Base-by-base conservation (phyloP, 2,113 vertebrate genomes). In the Dasyurus viverrinus region DNA sequence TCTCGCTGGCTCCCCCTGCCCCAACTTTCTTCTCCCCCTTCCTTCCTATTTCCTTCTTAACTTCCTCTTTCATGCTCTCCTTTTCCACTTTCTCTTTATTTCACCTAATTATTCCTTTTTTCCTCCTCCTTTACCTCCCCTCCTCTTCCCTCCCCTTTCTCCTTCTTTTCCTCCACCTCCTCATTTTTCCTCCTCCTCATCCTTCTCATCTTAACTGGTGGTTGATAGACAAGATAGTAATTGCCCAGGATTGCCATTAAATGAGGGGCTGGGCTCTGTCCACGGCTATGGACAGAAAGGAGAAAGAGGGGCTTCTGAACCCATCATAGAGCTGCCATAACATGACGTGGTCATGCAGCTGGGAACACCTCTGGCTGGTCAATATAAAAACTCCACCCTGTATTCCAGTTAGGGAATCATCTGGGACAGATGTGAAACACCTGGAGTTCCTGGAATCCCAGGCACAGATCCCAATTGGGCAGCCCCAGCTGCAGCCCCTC, bases 371-470 rank as follows among this genome's bases (percentile, higher is more conserved):
- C 46, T 52, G 25, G 89, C 47, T 48, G 8, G 27, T 50, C 89
- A 50, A 10, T 47, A 25, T 11, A 52, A 90, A 90, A 90, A 25
- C 89, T 90, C 47, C 11, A 16, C 48, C 24, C 89, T 42, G n/a
- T 22, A 84, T 19, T 84, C 30, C 30, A n/a, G n/a, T 90, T 52
- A 52, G 89, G 89, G 89, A 26, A 48, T 90, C 50, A 26, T 47
- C 89, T 90, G 89, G 46, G 89, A 90, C 47, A 90, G 89, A 90
- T 50, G 48, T 90, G 48, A 90, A 90, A 90, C 89, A 90, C 89
- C 89, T 90, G 89, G 89, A 90, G 89, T 52, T 90, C 89, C 89
- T 90, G 89, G 89, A 90, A 52, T 90, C 48, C 48, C 89, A 52
- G 89, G 46, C 89, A 48, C 47, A 50, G 47, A 12, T 90, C 24